Base-by-base conservation (phyloP, 2,888 invertebrate species). In the Agonopterix arenella region DNA sequence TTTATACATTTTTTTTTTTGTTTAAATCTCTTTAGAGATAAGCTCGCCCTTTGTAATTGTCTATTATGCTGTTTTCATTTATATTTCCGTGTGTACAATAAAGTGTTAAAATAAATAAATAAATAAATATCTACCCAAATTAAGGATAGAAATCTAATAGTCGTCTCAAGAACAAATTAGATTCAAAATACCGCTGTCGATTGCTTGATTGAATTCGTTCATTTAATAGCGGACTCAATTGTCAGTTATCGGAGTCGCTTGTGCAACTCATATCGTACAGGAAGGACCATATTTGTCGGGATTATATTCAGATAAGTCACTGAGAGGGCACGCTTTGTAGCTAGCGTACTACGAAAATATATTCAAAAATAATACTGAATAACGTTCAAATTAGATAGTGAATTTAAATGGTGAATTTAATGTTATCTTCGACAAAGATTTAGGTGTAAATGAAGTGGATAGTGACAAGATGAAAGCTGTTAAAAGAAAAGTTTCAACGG, bases 201-300 rank as follows among this genome's bases (percentile, higher is more conserved):
- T 76, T 62, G 64, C 55, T 66, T 79, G 83, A 82, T 82, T 79
- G 74, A 81, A 63, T 69, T 66, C 36, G 45, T 47, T 44, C 60
- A 62, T 66, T 72, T 75, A 81, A 78, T 78, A 73, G 74, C 55
- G 60, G 56, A 57, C 76, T 74, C 85, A 88, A 88, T 88, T 85
- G 75, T 18, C 54, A 61, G 60, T 79, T 82, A 83, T 55, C 62
- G 53, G 61, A 57, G 55, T 51, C 51, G 61, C 64, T 80, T 85
- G 85, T 74, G 82, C 79, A 84, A 85, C 68, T 64, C 67, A 57
- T 73, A 76, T 76, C 72, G 61, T 62, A 61, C 84, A 80, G 88
- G 89, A 89, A 85, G 82, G 65, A 58, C 67, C 74, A 77, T 62
- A 79, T 82, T 83, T 73, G 64, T 58, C 62, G 62, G 81, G 77